A percentile compares a stretch with the other conserved stretches of the same genome.
Conservation (phyloP, 2,797 vertebrate genomes). For the Cossypha heuglini region DNA sequence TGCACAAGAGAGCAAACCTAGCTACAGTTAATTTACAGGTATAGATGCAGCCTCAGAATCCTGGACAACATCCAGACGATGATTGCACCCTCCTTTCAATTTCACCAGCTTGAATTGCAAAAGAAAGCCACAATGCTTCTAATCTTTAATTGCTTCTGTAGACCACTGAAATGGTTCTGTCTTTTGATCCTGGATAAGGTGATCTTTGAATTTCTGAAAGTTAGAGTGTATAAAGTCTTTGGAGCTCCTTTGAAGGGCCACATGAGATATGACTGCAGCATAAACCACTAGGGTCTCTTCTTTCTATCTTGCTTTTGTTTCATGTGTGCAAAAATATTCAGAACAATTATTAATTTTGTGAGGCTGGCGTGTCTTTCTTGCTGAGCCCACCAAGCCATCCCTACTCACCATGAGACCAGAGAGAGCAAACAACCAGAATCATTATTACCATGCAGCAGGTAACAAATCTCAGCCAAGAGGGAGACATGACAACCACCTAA, state of each 20-base stretch:
- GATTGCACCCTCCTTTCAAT: slow-evolving; percentile 29
- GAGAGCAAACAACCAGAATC: neutral
- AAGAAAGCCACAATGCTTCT: slow-evolving; percentile 37
- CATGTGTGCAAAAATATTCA: neutral
- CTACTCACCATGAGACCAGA: neutral
- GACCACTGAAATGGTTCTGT: neutral
- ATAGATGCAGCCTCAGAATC: slow-evolving; percentile 1
- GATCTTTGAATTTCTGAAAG: neutral
- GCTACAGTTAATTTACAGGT: slow-evolving; percentile 67
- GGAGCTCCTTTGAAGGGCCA: neutral
- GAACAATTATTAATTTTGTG: neutral
- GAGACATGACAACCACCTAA: neutral
- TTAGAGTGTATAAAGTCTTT: neutral
- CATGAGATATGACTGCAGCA: neutral
- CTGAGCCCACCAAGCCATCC: neutral
- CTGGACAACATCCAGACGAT: slow-evolving; percentile 1
- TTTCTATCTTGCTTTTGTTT: neutral
- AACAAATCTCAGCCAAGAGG: neutral
- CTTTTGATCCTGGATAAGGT: neutral
- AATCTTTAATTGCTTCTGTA: slow-evolving; percentile 31
- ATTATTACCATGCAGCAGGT: neutral
- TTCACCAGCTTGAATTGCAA: slow-evolving; percentile 14
- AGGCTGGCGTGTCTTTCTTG: neutral
- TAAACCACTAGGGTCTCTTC: neutral
- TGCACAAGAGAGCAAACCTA: slow-evolving; percentile 39